A percentile compares a stretch with the other conserved stretches of the same genome.
phyloP scores from a whole-genome alignment of 2,888 invertebrate species.

The Leucania comma region DNA sequence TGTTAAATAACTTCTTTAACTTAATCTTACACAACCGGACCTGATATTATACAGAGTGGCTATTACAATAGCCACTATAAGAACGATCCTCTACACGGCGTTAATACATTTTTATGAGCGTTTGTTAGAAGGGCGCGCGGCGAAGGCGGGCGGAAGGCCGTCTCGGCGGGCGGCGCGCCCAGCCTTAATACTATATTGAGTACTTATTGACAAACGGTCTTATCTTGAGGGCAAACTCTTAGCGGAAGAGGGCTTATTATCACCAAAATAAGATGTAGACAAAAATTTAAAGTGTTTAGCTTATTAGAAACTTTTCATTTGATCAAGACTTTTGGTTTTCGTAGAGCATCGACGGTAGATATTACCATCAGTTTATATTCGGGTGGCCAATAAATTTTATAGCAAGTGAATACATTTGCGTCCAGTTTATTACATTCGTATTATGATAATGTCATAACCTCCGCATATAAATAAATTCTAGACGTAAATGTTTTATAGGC shows the following conservation, averaged over 20 bases:
- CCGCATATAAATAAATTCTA: slow-evolving; percentile 76
- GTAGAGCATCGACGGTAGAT: slow-evolving; percentile 12
- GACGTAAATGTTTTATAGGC: slow-evolving; percentile 78
- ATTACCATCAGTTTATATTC: slow-evolving; percentile 60
- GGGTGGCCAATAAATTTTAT: slow-evolving; percentile 73
- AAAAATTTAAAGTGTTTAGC: slow-evolving; percentile 27
- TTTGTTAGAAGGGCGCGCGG: slow-evolving; percentile 70
- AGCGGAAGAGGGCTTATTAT: slow-evolving; percentile 48
- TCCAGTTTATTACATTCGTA: slow-evolving; percentile 78
- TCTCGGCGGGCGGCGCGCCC: slow-evolving; percentile 71
- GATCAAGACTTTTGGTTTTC: slow-evolving; percentile 29
- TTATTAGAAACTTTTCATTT: slow-evolving; percentile 37
- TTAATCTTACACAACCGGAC: slow-evolving; percentile 4
- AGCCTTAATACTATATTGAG: slow-evolving; percentile 70
- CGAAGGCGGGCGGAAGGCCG: slow-evolving; percentile 74
- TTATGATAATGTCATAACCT: slow-evolving; percentile 82
- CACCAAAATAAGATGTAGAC: slow-evolving; percentile 31
- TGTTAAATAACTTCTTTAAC: slow-evolving; percentile 45
- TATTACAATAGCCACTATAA: slow-evolving; percentile 51
- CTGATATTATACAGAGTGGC: slow-evolving; percentile 21
- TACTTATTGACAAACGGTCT: slow-evolving; percentile 70
- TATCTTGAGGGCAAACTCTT: slow-evolving; percentile 69
- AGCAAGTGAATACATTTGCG: slow-evolving; percentile 73
- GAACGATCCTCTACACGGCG: slow-evolving; percentile 61
- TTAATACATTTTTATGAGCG: slow-evolving; percentile 74